phyloP scores from a whole-genome alignment of 1,140 invertebrate species.

The Drepana arcuata region DNA sequence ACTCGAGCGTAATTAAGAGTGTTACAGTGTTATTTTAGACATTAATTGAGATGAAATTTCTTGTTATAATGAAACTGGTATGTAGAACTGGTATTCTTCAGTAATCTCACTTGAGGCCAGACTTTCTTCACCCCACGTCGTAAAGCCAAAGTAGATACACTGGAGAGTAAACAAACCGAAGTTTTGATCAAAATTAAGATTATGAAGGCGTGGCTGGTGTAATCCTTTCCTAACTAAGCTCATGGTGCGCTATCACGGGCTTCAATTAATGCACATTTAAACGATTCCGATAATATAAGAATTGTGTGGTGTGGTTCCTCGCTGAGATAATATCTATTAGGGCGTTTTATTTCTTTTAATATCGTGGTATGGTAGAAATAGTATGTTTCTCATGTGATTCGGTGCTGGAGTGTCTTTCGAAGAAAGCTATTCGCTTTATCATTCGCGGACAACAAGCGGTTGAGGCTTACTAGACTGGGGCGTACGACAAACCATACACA shows the following conservation, averaged over 20 bases:
- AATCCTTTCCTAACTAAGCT: conserved; percentile 47
- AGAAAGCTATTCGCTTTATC: conserved; percentile 52
- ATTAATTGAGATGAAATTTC: conserved; percentile 69
- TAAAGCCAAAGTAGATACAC: conserved; percentile 35
- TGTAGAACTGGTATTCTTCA: conserved; percentile 23
- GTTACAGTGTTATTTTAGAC: conserved; percentile 68
- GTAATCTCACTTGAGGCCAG: conserved; percentile 46
- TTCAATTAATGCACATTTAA: conserved; percentile 18
- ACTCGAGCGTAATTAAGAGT: conserved; percentile 69
- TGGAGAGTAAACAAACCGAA: conserved; percentile 48
- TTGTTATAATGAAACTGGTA: conserved; percentile 49
- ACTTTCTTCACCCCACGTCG: conserved; percentile 31
- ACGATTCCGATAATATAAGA: too few species aligned
- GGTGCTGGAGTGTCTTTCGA: conserved; percentile 22
- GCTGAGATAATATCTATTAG: not conserved
- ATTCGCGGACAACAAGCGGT: conserved; percentile 47
- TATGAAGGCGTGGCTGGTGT: conserved; percentile 38
- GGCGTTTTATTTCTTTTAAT: conserved; percentile 17
- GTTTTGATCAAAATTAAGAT: conserved; percentile 55
- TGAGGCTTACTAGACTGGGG: conserved; percentile 38
- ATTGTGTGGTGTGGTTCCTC: too few species aligned
- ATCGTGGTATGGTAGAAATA: conserved; percentile 7
- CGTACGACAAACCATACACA: conserved; percentile 21
- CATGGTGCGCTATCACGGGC: conserved; percentile 5
- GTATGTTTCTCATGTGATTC: conserved; percentile 12